phyloP scores from a whole-genome alignment of 92 coral and sea anemone species.

The Montipora capitata region DNA sequence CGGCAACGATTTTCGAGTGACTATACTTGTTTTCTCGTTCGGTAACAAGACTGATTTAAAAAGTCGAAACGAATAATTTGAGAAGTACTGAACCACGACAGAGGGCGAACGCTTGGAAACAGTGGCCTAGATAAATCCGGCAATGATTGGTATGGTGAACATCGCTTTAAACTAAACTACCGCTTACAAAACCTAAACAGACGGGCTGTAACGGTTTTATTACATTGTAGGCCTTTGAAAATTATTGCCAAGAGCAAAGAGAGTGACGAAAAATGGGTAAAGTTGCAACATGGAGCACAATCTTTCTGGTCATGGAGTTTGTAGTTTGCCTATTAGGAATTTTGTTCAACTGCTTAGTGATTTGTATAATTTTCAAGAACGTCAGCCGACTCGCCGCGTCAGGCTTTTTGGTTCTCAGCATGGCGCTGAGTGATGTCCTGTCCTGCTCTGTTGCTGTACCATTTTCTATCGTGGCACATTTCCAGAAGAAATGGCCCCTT shows the following conservation, averaged over 20 bases:
- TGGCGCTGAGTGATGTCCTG: constrained; percentile 63
- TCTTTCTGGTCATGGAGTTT: constrained; percentile 50
- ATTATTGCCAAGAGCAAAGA: not conserved
- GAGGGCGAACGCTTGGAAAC: not conserved
- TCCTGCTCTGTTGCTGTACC: constrained; percentile 73
- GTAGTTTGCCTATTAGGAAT: constrained; percentile 59
- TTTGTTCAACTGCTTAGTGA: constrained; percentile 61
- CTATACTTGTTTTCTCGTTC: not conserved
- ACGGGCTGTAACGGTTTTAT: too few species aligned
- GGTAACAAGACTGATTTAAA: not conserved
- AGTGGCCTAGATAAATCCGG: too few species aligned
- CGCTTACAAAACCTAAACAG: too few species aligned
- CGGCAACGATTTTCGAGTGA: not conserved
- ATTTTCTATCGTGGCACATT: constrained; percentile 57
- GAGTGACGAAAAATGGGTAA: not conserved
- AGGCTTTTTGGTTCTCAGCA: constrained; percentile 66
- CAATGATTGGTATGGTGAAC: not conserved
- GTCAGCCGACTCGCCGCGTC: constrained; percentile 58
- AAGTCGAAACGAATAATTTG: not conserved
- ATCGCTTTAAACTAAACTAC: too few species aligned
- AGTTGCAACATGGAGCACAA: constrained; percentile 5
- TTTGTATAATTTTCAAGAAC: constrained; percentile 52
- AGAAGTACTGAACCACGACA: not conserved
- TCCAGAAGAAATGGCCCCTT: constrained; percentile 65
- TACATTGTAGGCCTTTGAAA: too few species aligned